Evolutionary conservation across 1,140 invertebrate species (phyloP).

Genomic region (Platorchestia sp.): DNA sequence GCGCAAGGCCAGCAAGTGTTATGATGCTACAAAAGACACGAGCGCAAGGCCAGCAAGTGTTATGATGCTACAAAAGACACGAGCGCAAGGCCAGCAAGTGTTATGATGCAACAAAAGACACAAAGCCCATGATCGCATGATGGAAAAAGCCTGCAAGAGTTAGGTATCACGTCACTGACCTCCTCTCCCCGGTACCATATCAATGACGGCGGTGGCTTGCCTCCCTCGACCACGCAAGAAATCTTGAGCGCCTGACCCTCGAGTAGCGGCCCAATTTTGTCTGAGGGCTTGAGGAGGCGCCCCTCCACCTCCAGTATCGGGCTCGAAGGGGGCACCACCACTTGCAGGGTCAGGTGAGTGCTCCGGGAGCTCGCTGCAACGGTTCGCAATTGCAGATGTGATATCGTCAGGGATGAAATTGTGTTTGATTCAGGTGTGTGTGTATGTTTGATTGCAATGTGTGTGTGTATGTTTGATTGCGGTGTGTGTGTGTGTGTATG

Average conservation of each 20-base stretch:
- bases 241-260: constrained; percentile 55
- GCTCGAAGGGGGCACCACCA: constrained; percentile 47
- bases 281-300: constrained; percentile 28
- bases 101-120: too few species aligned
- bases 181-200: constrained; percentile 51
- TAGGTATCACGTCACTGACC: constrained; percentile 6
- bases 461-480: too few species aligned
- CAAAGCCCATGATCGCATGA: background rate
- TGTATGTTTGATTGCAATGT: too few species aligned
- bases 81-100: too few species aligned
- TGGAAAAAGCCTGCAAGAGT: too few species aligned
- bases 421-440: background rate
- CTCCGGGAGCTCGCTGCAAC: constrained; percentile 48
- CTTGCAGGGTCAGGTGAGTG: constrained; percentile 53
- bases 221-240: constrained; percentile 54
- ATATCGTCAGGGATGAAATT: background rate
- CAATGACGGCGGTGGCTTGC: constrained; percentile 30
- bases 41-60: too few species aligned
- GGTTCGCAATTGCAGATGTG: background rate
- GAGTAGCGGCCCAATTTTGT: constrained; percentile 50
- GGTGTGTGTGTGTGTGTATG: too few species aligned
- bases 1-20: too few species aligned
- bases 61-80: too few species aligned
- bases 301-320: constrained; percentile 53
- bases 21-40: too few species aligned